A percentile compares a stretch with the other conserved stretches of the same genome.
phyloP scores from a whole-genome alignment of 2,113 vertebrate genomes.

The Mustela nigripes region DNA sequence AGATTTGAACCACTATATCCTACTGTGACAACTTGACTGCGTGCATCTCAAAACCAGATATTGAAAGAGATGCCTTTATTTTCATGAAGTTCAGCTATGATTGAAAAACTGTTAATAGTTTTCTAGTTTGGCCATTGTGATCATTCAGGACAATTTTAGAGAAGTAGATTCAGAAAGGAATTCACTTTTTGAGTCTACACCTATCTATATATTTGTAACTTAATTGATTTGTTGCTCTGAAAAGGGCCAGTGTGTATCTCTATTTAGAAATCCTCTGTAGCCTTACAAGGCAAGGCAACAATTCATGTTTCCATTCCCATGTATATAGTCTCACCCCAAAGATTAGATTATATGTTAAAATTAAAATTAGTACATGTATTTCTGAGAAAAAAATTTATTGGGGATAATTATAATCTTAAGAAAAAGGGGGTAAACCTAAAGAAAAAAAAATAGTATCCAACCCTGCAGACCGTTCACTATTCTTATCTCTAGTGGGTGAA shows the following conservation, averaged over 20 bases:
- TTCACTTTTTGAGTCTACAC: background rate
- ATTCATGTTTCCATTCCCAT: background rate
- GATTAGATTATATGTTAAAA: background rate
- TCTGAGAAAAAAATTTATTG: background rate
- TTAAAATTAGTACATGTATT: background rate
- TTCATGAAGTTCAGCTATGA: background rate
- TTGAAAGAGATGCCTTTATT: background rate
- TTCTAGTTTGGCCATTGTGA: background rate
- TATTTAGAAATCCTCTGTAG: background rate
- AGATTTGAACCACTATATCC: background rate
- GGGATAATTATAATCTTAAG: background rate
- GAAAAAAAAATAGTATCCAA: background rate
- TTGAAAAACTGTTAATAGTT: background rate
- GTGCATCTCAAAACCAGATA: background rate
- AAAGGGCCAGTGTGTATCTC: background rate
- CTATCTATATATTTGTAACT: background rate
- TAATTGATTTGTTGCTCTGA: background rate
- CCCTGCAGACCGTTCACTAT: background rate
- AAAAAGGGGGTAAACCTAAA: background rate
- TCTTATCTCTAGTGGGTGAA: background rate
- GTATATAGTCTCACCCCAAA: background rate
- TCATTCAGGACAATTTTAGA: background rate
- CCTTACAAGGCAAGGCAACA: background rate
- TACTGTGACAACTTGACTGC: background rate
- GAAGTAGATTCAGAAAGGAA: background rate